A percentile compares a stretch with the other conserved stretches of the same genome.
These are phyloP conservation scores for Druon quercuslanigerum DNA, from an alignment of 1,140 invertebrate genomes.

Conservation along the genomic window DNA sequence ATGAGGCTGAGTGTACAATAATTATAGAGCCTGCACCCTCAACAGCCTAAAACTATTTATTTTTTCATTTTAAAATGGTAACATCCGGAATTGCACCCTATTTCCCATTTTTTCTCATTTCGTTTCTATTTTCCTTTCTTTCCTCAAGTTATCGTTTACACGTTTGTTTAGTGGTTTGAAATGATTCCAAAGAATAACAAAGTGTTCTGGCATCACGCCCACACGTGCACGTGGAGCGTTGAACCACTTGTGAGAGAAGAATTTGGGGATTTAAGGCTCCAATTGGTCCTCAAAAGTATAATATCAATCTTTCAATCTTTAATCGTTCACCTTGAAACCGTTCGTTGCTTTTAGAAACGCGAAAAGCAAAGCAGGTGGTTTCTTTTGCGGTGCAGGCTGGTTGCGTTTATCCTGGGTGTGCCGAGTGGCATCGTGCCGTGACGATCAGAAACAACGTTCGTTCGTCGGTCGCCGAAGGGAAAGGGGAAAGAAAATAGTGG, in stretches of 20 bases:
- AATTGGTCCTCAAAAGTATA: background rate
- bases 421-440: constrained; percentile 24
- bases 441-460: constrained; percentile 24
- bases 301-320: constrained; percentile 6
- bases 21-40: no score
- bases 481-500: background rate
- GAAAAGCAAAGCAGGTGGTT: constrained; percentile 11
- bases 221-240: no score
- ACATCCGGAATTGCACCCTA: no score
- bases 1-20: no score
- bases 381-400: constrained; percentile 1
- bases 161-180: no score
- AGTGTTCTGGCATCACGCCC: background rate
- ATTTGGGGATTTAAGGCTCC: background rate
- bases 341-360: background rate
- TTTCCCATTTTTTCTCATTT: no score
- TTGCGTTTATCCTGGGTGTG: background rate
- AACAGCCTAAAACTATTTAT: no score
- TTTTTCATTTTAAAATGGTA: no score
- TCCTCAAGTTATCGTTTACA: no score
- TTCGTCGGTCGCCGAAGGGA: background rate
- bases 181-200: no score
- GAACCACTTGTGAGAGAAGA: constrained; percentile 3
- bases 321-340: background rate
- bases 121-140: no score